Evolutionary conservation across 2,797 vertebrate species (phyloP), one percentile per base, ranked within the genome.

Genomic region (Erethizon dorsatum): DNA sequence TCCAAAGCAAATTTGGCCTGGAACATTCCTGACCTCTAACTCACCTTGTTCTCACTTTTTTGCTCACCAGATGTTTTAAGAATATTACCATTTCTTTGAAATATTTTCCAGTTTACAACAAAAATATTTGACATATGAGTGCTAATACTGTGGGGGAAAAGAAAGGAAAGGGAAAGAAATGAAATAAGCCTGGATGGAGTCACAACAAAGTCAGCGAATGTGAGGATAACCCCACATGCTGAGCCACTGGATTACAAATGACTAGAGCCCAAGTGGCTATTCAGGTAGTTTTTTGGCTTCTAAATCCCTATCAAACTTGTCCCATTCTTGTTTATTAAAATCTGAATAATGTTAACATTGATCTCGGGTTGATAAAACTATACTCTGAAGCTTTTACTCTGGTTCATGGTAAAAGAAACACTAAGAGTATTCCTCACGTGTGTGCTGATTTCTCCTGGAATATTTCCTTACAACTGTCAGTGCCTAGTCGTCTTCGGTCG

Each of bases 41-140:
- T 92, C 22, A 33, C 31, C 17, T 84, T 28, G 7, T 33, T 92
- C 90, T 61, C 45, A 69, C n/a, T 71, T 71, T 67, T 79, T 41
- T 77, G 26, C 45, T 83, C 15, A 41, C 17, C n/a, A 79, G 5
- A 59, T 84, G 50, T 65, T 91, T 93, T 22, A 31, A 54, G 59
- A 83, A 88, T 52, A 31, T 92, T 87, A 83, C 17, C 33, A 73
- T 78, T 94, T 52, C 56, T 88, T 90, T 90, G 78, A 94, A 87
- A 87, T 90, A 24, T 52, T 80, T 92, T 83, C n/a, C 50, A 88
- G 31, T 61, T 45, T 86, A 47, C 17, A 77, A 45, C 54, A 79
- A 33, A 54, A 52, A 37, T 17, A 17, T 2, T 15, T 47, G 59
- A 45, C 14, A 45, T 73, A 4, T 67, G 9, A 75, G 14, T 65